phyloP scores from a whole-genome alignment of 2,888 invertebrate genomes.

The Tipula helvola region DNA sequence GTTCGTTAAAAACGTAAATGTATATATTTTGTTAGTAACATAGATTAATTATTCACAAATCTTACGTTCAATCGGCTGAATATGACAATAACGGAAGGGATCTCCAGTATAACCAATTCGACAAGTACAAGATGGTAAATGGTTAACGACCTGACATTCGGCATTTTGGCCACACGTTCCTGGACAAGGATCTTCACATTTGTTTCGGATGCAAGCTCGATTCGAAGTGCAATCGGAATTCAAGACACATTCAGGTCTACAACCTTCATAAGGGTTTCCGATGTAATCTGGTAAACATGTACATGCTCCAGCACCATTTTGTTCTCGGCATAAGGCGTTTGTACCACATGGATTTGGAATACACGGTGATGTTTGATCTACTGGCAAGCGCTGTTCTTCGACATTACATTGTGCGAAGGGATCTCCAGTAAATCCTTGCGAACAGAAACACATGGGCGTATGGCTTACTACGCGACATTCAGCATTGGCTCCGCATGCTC shows the following conservation, averaged over 20 bases:
- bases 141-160: constrained; percentile 57
- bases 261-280: constrained; percentile 67
- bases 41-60: constrained; percentile 22
- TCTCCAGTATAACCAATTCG: constrained; percentile 50
- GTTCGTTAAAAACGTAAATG: no score
- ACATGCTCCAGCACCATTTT: constrained; percentile 57
- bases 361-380: constrained; percentile 48
- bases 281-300: constrained; percentile 54
- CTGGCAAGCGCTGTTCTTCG: constrained; percentile 30
- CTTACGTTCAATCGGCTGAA: constrained; percentile 32
- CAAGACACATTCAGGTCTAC: constrained; percentile 59
- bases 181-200: constrained; percentile 64
- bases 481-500: constrained; percentile 23
- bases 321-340: constrained; percentile 55
- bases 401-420: constrained; percentile 38
- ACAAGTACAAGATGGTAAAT: constrained; percentile 57
- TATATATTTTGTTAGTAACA: constrained; percentile 22
- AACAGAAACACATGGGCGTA: no score
- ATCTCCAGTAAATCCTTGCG: no score
- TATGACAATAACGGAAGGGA: constrained; percentile 41
- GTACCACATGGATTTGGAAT: constrained; percentile 59
- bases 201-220: constrained; percentile 57
- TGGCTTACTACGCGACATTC: no score
- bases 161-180: constrained; percentile 64
- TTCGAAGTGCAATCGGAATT: constrained; percentile 61